Evolutionary conservation across 2,797 vertebrate genomes (phyloP).

Genomic region (Sebastes cheni): DNA sequence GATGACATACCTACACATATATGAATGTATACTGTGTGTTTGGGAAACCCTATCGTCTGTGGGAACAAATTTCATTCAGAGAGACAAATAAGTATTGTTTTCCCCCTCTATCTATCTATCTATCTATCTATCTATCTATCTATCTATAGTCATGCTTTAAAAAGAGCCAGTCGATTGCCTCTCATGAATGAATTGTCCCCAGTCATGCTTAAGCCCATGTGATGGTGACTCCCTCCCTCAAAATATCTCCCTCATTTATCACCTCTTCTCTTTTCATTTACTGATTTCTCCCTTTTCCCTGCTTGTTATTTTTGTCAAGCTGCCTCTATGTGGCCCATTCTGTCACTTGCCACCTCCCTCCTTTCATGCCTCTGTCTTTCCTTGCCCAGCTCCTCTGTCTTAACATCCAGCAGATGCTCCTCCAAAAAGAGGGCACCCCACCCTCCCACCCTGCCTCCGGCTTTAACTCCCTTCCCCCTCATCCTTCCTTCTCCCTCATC

Average conservation of each 20-base stretch:
- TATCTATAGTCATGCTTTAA: conserved; percentile 23
- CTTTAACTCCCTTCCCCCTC: conserved; percentile 5
- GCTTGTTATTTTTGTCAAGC: conserved; percentile 21
- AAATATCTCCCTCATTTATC: background rate
- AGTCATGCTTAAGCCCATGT: conserved; percentile 68
- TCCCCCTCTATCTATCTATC: background rate
- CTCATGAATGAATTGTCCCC: conserved; percentile 28
- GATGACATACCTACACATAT: too few relatives aligned
- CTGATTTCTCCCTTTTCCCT: background rate
- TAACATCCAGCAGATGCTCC: conserved; percentile 52
- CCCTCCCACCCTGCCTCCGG: conserved; percentile 12
- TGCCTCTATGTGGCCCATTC: conserved; percentile 19
- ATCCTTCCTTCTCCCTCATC: background rate
- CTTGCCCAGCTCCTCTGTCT: conserved; percentile 17
- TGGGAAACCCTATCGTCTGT: background rate
- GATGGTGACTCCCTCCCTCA: conserved; percentile 27
- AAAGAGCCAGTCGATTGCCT: background rate
- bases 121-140: background rate
- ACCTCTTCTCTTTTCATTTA: conserved; percentile 16
- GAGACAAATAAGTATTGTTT: background rate
- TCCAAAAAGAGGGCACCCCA: conserved; percentile 17
- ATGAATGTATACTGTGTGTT: background rate
- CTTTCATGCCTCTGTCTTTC: conserved; percentile 30
- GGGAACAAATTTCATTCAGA: background rate
- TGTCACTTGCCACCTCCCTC: conserved; percentile 43